Evolutionary conservation across 1,140 invertebrate genomes (phyloP).

Genomic region (Elymnias hypermnestra): DNA sequence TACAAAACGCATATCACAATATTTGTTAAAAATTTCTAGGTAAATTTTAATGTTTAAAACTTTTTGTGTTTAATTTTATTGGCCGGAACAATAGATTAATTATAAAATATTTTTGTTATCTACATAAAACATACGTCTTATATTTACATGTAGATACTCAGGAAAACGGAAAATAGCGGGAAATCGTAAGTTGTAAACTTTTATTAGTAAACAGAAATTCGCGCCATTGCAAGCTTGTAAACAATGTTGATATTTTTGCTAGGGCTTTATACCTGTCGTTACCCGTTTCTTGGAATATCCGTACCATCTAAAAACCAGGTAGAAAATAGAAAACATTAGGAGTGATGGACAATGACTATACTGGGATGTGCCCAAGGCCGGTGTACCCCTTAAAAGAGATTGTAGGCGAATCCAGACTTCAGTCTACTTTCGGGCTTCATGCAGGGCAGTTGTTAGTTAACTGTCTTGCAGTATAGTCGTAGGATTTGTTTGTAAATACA

Average conservation of each 20-base stretch:
- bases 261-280: conserved; percentile 41
- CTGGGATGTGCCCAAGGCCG: conserved; percentile 62
- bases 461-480: conserved; percentile 21
- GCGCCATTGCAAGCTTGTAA: conserved; percentile 59
- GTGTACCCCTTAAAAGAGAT: conserved; percentile 62
- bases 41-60: no score
- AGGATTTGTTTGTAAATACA: conserved; percentile 60
- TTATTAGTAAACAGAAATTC: conserved; percentile 65
- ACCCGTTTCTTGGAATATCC: conserved; percentile 34
- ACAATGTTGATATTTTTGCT: conserved; percentile 45
- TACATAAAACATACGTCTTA: no score
- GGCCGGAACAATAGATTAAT: no score
- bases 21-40: no score
- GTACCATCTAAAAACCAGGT: conserved; percentile 33
- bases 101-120: no score
- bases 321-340: conserved; percentile 43
- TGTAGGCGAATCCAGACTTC: conserved; percentile 59
- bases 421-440: conserved; percentile 57
- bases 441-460: conserved; percentile 43
- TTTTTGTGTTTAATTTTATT: no score
- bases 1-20: no score
- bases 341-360: conserved; percentile 44
- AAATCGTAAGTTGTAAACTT: conserved; percentile 37
- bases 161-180: conserved; percentile 37
- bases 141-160: conserved; percentile 12